Evolutionary conservation across 2,797 vertebrate genomes (phyloP), one percentile per base, ranked within the genome.

Genomic region (Hippopotamyrus pictus): DNA sequence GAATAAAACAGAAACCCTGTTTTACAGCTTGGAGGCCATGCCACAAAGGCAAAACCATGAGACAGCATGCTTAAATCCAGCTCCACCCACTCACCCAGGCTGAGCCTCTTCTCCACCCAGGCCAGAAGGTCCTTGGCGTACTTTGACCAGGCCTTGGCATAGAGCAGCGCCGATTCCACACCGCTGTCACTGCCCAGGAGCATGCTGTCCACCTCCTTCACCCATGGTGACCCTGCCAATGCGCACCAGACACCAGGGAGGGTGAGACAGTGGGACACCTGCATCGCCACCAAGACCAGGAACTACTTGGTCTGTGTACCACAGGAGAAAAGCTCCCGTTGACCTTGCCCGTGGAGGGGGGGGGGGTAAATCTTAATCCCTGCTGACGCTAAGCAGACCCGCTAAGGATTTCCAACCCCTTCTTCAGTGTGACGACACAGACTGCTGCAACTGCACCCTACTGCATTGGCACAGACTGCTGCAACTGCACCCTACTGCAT

Each of bases 101-200:
- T 97, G 93, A 99, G 96, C 84, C 97, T 97, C 93, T 98, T 99
- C 90, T 99, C 99, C 95, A 99, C 97, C 98, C 98, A 99, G 12
- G 95, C 94, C 88, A 99, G 95, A 91, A 99, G 95, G 92, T 99
- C 98, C 96, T 99, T 99, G 93, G 97, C 97, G 91, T 99, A 99
- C 94, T 99, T 99, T 92, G 98, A 99, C 98, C 98, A 99, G 7
- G 97, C 96, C 96, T 99, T 99, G 90, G 97, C 97, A n/a, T 99
- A 99, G 3, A 96, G 97, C 91, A 99, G 95, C 50, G 97, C 98
- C 0, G 97, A 97, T 92, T 99, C 98, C 93, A 99, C 96, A 5
- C 97, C 98, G 2, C 94, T 96, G 92, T 97, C 97, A 89, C 95
- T 97, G 90, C 95, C 96, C 92, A 97, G 97, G 88, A 99, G 96